These are phyloP conservation scores for Leptinotarsa defecta DNA, from an alignment of 1,140 invertebrate genomes.

Conservation along the genomic window DNA sequence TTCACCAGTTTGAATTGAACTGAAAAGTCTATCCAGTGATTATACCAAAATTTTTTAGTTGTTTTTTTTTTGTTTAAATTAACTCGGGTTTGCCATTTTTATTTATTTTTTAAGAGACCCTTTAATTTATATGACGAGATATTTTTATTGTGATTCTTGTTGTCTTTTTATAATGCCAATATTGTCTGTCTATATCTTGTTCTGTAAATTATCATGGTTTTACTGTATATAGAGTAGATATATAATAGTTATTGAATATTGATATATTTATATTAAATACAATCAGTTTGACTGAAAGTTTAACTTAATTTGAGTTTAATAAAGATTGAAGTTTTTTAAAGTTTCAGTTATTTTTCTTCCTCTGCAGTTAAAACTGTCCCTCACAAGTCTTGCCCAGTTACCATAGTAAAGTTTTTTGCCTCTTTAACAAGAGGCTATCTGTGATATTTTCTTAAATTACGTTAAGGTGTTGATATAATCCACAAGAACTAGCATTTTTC, in stretches of 20 bases:
- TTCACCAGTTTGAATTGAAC: background rate
- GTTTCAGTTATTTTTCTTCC: too few relatives aligned
- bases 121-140: background rate
- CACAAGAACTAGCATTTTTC: too few relatives aligned
- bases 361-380: too few relatives aligned
- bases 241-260: conserved; percentile 51
- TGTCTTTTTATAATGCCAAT: conserved; percentile 35
- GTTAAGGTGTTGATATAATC: too few relatives aligned
- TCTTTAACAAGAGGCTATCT: too few relatives aligned
- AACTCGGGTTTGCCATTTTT: background rate
- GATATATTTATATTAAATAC: conserved; percentile 53
- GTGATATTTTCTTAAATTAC: too few relatives aligned
- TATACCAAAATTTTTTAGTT: background rate
- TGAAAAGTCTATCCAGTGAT: background rate
- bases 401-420: too few relatives aligned
- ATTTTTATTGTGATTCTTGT: conserved; percentile 8
- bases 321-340: too few relatives aligned
- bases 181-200: conserved; percentile 45
- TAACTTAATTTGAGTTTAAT: conserved; percentile 46
- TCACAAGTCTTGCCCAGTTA: too few relatives aligned
- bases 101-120: background rate
- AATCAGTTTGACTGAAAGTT: conserved; percentile 54
- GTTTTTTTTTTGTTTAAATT: background rate
- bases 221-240: conserved; percentile 49
- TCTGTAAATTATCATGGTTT: conserved; percentile 50